These are phyloP conservation scores for Propithecus coquereli DNA, from an alignment of 2,113 vertebrate species.

Conservation along the genomic window DNA sequence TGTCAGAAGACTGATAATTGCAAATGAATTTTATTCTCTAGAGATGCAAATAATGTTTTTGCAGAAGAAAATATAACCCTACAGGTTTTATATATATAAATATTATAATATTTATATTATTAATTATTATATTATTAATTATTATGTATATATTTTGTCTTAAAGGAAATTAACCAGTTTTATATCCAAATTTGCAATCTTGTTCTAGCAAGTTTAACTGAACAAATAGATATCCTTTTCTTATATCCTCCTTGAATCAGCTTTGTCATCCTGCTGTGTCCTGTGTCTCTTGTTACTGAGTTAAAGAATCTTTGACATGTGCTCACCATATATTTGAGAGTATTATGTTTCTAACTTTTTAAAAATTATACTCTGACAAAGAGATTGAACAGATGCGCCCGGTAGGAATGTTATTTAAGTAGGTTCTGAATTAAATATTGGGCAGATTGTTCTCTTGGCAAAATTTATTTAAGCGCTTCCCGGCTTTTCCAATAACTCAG, in stretches of 20 bases:
- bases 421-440: neutral
- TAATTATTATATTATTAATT: too few relatives aligned
- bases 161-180: slow-evolving; percentile 11
- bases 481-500: neutral
- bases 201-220: neutral
- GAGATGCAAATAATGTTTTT: neutral
- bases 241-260: neutral
- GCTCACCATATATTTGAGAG: neutral
- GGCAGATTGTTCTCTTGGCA: neutral
- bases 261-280: neutral
- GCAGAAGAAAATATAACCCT: neutral
- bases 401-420: slow-evolving; percentile 6
- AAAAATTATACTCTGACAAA: slow-evolving; percentile 17
- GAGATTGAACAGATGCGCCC: neutral
- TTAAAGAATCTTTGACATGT: neutral
- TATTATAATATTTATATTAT: too few relatives aligned
- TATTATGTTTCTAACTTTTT: neutral
- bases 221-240: neutral
- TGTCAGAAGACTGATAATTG: neutral
- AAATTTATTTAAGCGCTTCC: neutral
- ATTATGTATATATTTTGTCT: neutral
- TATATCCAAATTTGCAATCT: neutral
- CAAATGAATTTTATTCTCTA: neutral
- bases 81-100: neutral
- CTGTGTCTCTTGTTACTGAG: neutral